phyloP scores from a whole-genome alignment of 2,888 invertebrate genomes.

The Apamea monoglypha region DNA sequence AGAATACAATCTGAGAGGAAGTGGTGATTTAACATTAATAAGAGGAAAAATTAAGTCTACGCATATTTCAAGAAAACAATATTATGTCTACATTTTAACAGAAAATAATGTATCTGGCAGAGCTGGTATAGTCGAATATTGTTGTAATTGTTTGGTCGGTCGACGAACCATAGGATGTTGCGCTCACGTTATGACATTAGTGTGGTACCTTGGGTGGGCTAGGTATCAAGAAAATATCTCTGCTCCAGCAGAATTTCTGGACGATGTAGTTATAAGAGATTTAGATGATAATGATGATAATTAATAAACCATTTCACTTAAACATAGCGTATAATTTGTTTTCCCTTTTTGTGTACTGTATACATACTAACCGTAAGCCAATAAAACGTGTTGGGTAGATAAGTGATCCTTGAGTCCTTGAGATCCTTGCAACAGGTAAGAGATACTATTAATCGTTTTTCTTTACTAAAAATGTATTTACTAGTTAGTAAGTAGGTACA shows the following conservation, averaged over 20 bases:
- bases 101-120: slow-evolving; percentile 22
- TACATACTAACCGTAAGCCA: no score
- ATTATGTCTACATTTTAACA: slow-evolving; percentile 7
- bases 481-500: no score
- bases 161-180: slow-evolving; percentile 13
- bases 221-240: slow-evolving; percentile 2
- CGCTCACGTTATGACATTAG: background rate
- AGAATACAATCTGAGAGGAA: slow-evolving; percentile 11
- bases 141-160: slow-evolving; percentile 14
- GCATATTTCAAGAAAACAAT: slow-evolving; percentile 12
- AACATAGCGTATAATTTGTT: no score
- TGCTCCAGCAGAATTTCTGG: slow-evolving; percentile 21
- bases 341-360: no score
- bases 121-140: background rate
- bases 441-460: no score
- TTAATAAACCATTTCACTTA: no score
- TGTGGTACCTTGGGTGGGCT: slow-evolving; percentile 24
- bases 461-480: no score
- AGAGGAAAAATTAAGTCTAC: background rate
- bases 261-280: no score
- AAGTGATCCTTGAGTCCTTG: no score
- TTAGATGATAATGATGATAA: no score
- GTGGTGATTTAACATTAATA: background rate
- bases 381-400: no score
- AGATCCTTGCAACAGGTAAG: no score